Evolutionary conservation across 2,888 invertebrate genomes (phyloP), one percentile per base, ranked within the genome.

Genomic region (Drosophila colorata): DNA sequence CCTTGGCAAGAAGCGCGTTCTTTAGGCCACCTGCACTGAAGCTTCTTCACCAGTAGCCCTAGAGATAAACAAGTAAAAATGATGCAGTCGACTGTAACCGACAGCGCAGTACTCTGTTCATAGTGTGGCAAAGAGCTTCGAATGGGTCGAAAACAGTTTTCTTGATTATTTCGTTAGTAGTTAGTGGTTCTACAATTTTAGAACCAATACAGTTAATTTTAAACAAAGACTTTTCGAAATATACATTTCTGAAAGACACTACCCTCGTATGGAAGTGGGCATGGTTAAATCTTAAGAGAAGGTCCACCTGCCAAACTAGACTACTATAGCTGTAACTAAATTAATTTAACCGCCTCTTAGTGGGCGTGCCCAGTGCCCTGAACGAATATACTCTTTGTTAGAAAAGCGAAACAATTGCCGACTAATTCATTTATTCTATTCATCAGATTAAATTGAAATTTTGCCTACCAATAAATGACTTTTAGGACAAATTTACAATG

Each of bases 1-100:
- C 76, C 76, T 72, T 60, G 68, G 64, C 63, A 5, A 14, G 37
- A 41, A 38, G 14, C 58, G 31, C 56, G 65, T 69, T 65, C 48
- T 44, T 28, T 52, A 18, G 43, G 35, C 41, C 38, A 31, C 18
- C 64, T 52, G 28, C 37, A 51, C 35, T n/a, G 37, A 16, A 16
- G 35, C 43, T 31, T 43, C 20, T 53, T 43, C 40, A 23, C 58
- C 25, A 38, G 37, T 41, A 55, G 11, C 41, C 31, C 28, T 51
- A n/a, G 6, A 46, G 38, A 18, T 20, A 28, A 25, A 43, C n/a
- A 33, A 38, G 7, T 4, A 6, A 31, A 20, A 18, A 33, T 7
- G 4, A 7, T 31, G 16, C 38, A 38, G 38, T 40, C 16, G 11
- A 2, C 0, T 18, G 0, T 5, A 33, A 5, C 31, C n/a, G 14